Evolutionary conservation across 2,113 vertebrate species (phyloP), one percentile per base, ranked within the genome.

Genomic region (Eptatretus burgeri): DNA sequence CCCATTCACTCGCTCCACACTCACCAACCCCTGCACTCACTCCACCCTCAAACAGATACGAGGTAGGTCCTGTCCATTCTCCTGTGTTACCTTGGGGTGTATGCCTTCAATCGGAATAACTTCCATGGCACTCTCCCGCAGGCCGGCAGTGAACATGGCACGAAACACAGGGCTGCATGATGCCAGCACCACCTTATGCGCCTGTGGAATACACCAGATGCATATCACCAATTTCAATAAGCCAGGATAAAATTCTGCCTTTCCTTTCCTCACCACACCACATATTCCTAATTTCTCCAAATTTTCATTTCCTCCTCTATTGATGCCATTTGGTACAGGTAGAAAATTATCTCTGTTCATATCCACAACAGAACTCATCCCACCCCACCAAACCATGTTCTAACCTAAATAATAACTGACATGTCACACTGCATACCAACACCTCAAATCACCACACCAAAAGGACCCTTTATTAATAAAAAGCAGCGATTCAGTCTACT

Each of bases 121-220:
- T 73, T 93, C 83, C 83, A 84, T 81, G 10, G 80, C 86, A 1
- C 82, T 79, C 66, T 94, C 87, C 51, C 78, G 78, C 14, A 93
- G 73, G 1, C 86, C 86, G 1, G 78, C 80, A 65, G 87, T 93
- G 73, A 94, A 94, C 87, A 94, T 94, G 74, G 86, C 87, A 5
- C 79, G 78, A 70, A 91, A 94, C 13, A 91, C 85, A 0, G 87
- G 87, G 50, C 84, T 91, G 5, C 81, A 83, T 0, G 85, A 84
- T 0, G 87, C 85, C 76, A 91, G 64, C 49, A 93, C 87, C 69
- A 91, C 76, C 64, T 91, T 88, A 71, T 91, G 85, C 0, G 86
- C 85, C 70, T 82, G 79, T 13, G 88, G 82, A 63, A 85, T 80
- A 13, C 78, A 78, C 0, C 72, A 50, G 80, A 74, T 50, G 72